phyloP scores from a whole-genome alignment of 1,140 invertebrate species.

The Caerostris extrusa region DNA sequence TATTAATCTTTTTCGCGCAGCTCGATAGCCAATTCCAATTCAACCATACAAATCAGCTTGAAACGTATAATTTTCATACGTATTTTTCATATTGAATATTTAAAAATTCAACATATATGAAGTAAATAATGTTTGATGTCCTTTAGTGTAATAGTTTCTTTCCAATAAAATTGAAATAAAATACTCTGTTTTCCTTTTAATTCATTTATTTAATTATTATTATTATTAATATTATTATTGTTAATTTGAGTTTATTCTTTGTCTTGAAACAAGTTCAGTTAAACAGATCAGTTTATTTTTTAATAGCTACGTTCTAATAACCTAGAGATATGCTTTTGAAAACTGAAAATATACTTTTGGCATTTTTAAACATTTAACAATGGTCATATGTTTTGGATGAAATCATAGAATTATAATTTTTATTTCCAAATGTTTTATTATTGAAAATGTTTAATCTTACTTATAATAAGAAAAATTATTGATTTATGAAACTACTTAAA shows the following conservation, averaged over 20 bases:
- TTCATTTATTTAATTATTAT: not conserved
- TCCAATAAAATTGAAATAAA: conserved; percentile 36
- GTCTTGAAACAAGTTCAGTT: not conserved
- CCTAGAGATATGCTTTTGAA: not conserved
- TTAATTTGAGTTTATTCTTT: not conserved
- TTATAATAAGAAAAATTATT: too few relatives aligned
- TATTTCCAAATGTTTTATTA: too few relatives aligned
- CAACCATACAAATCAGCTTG: conserved; percentile 18
- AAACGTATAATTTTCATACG: conserved; percentile 21
- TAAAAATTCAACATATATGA: not conserved
- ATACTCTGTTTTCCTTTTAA: not conserved
- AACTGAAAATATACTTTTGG: not conserved
- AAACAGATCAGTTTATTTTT: not conserved
- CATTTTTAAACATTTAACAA: not conserved
- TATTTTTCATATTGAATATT: conserved; percentile 37
- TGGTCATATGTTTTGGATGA: too few relatives aligned
- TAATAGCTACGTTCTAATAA: not conserved
- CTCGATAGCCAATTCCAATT: not conserved
- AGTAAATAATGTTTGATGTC: not conserved
- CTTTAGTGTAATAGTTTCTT: not conserved
- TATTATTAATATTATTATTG: not conserved
- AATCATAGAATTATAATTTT: too few relatives aligned
- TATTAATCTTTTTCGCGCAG: conserved; percentile 47
- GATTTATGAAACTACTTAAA: too few relatives aligned
- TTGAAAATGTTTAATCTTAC: too few relatives aligned